Evolutionary conservation across 2,113 vertebrate genomes (phyloP).

Genomic region (Clarias magur): DNA sequence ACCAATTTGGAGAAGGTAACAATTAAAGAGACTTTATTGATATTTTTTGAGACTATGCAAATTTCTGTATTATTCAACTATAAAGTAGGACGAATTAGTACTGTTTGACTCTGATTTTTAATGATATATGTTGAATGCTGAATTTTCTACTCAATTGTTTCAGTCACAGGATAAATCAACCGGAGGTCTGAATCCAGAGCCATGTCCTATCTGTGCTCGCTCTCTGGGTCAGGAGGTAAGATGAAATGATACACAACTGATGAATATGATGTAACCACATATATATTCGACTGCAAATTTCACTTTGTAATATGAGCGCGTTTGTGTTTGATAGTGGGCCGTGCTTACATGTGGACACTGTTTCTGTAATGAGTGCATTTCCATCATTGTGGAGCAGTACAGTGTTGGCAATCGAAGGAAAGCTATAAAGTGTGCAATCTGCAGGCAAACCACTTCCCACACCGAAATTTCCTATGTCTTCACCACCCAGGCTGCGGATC

Average conservation of each 20-base stretch:
- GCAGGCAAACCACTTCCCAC: slow-evolving; percentile 92
- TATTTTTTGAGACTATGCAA: neutral
- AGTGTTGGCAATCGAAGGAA: slow-evolving; percentile 86
- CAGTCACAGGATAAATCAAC: slow-evolving; percentile 96
- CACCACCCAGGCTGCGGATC: slow-evolving; percentile 83
- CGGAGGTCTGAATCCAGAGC: slow-evolving; percentile 92
- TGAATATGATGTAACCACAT: slow-evolving; percentile 20
- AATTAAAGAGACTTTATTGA: neutral
- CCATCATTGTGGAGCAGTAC: slow-evolving; percentile 96
- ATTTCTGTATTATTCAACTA: neutral
- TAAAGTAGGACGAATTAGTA: neutral
- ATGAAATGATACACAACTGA: neutral
- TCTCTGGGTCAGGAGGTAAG: slow-evolving; percentile 89
- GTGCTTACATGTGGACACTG: slow-evolving; percentile 96
- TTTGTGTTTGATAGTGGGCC: slow-evolving; percentile 83
- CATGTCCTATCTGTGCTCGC: slow-evolving; percentile 94
- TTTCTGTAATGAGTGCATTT: slow-evolving; percentile 93
- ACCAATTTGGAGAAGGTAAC: slow-evolving; percentile 94
- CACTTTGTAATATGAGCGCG: neutral
- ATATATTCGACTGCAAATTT: neutral
- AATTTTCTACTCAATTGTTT: slow-evolving; percentile 29
- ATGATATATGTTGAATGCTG: neutral
- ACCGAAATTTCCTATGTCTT: slow-evolving; percentile 97
- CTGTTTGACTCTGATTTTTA: neutral
- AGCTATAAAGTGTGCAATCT: slow-evolving; percentile 95